Conservation (phyloP, 2,113 vertebrate genomes). For the Sterrhoptilus dennistouni region DNA sequence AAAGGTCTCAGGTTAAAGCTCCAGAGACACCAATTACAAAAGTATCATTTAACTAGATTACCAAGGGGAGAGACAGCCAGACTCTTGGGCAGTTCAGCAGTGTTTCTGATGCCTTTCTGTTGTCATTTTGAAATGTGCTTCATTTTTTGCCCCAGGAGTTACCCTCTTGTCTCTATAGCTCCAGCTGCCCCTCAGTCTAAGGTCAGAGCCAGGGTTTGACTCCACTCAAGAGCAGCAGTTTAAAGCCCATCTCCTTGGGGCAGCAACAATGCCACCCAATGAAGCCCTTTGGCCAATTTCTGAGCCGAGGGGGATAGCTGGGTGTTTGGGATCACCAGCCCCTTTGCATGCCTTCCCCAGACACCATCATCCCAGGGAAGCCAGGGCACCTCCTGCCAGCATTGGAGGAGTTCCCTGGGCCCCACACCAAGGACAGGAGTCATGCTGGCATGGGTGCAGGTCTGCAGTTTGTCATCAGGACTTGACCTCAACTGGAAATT, state of each 20-base stretch:
- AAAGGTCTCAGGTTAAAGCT: not conserved
- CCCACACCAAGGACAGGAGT: not conserved
- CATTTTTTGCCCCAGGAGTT: not conserved
- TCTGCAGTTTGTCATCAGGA: not conserved
- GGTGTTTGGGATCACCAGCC: not conserved
- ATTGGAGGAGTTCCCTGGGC: accelerated
- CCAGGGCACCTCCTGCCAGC: not conserved
- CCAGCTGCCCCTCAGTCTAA: not conserved
- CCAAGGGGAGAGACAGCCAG: not conserved
- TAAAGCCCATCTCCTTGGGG: not conserved
- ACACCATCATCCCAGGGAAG: not conserved
- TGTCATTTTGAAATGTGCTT: not conserved
- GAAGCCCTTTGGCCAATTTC: not conserved
- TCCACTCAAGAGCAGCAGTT: not conserved
- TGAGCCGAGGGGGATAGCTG: not conserved
- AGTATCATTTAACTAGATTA: not conserved
- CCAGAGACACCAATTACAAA: not conserved
- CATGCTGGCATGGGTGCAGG: not conserved
- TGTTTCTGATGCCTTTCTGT: not conserved
- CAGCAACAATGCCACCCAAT: accelerated
- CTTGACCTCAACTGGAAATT: not conserved
- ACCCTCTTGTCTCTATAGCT: not conserved
- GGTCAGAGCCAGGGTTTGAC: not conserved
- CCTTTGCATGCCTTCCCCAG: not conserved
- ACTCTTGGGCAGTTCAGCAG: not conserved